These are phyloP conservation scores for Amphimedon queenslandica DNA, from an alignment of 37 sponge, comb jelly and placozoan genomes.

Conservation along the genomic window DNA sequence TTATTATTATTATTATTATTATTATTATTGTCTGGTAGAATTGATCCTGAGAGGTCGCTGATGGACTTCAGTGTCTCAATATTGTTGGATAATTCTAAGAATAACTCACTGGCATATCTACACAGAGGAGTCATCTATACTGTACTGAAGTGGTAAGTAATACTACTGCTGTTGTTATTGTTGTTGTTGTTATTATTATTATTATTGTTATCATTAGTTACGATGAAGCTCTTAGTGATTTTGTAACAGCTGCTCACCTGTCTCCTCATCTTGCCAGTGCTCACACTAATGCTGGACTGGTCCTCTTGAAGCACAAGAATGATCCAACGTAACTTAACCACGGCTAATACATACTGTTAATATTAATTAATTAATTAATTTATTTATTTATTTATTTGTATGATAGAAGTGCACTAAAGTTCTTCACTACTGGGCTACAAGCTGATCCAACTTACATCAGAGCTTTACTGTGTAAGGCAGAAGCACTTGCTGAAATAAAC, in stretches of 20 bases:
- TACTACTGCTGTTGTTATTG: background rate
- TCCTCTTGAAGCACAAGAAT: slow-evolving; percentile 35
- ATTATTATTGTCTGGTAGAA: too few species aligned
- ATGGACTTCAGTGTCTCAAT: slow-evolving; percentile 81
- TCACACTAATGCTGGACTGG: slow-evolving; percentile 73
- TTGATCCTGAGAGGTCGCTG: slow-evolving; percentile 63
- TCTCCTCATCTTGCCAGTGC: slow-evolving; percentile 53
- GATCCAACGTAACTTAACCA: background rate
- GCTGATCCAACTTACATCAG: slow-evolving; percentile 80
- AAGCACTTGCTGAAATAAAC: slow-evolving; percentile 62
- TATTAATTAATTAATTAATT: background rate
- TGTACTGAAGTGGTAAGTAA: slow-evolving; percentile 55
- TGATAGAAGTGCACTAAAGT: slow-evolving; percentile 47
- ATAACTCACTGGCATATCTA: slow-evolving; percentile 36
- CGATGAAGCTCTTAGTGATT: slow-evolving; percentile 83
- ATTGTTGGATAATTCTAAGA: slow-evolving; percentile 54
- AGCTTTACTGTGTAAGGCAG: slow-evolving; percentile 83
- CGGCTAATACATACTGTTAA: background rate
- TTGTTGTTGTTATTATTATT: too few species aligned
- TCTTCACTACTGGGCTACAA: slow-evolving; percentile 59
- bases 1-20: too few species aligned
- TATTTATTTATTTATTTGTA: background rate
- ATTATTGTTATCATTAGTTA: too few species aligned
- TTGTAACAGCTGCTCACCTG: slow-evolving; percentile 60
- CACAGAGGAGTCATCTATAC: slow-evolving; percentile 84